Percentiles rank a stretch among this genome's conserved stretches.
Evolutionary conservation across 1,140 invertebrate genomes (phyloP).

Genomic region (Aphidius gifuensis): DNA sequence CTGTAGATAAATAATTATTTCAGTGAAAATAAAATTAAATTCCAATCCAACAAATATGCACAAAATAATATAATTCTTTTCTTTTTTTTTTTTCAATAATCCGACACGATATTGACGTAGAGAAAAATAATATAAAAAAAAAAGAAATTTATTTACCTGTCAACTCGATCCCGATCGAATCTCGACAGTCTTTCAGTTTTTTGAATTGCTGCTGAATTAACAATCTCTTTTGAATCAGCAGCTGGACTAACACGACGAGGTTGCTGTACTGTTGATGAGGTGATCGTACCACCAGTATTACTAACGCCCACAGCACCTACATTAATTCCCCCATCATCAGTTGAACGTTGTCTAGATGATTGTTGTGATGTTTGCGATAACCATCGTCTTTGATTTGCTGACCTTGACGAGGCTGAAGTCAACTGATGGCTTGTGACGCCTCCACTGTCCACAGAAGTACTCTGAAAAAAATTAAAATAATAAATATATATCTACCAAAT

Average conservation of each 20-base stretch:
- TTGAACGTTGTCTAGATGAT: slow-evolving; percentile 43
- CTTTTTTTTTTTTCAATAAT: not conserved
- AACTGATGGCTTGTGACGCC: slow-evolving; percentile 27
- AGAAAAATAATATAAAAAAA: not conserved
- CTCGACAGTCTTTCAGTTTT: slow-evolving; percentile 3
- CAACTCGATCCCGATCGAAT: slow-evolving; percentile 20
- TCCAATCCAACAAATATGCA: slow-evolving; percentile 2
- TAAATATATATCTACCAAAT: not conserved
- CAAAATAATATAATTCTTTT: not conserved
- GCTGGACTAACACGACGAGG: slow-evolving; percentile 48
- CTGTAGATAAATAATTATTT: not conserved
- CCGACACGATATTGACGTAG: not conserved
- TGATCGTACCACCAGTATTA: slow-evolving; percentile 31
- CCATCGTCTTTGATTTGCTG: slow-evolving; percentile 39
- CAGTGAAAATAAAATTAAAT: not conserved
- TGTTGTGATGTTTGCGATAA: slow-evolving; percentile 42
- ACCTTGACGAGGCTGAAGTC: slow-evolving; percentile 33
- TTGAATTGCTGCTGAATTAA: slow-evolving; percentile 29
- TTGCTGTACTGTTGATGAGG: slow-evolving; percentile 41
- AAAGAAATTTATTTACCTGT: slow-evolving; percentile 20
- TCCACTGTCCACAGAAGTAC: slow-evolving; percentile 43
- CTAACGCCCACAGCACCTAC: slow-evolving; percentile 37
- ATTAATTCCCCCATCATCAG: slow-evolving; percentile 38
- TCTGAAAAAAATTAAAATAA: slow-evolving; percentile 33
- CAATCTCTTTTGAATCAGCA: slow-evolving; percentile 42